A percentile compares a stretch with the other conserved stretches of the same genome.
Evolutionary conservation across 2,113 vertebrate genomes (phyloP).

Genomic region (Hemichromis elongatus): DNA sequence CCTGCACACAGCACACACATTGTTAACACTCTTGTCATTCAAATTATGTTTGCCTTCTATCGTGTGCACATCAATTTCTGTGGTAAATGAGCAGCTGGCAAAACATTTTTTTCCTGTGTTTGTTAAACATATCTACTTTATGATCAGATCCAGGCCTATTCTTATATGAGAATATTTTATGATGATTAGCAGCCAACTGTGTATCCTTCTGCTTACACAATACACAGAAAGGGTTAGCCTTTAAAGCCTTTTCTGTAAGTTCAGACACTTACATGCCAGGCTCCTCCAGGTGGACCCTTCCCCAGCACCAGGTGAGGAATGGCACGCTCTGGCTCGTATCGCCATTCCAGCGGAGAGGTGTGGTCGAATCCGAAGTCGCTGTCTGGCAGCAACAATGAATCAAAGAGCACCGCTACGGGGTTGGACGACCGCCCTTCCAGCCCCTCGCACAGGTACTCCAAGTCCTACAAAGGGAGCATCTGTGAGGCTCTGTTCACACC

Average conservation of each 20-base stretch:
- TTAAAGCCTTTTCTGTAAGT: not conserved
- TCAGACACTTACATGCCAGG: constrained; percentile 74
- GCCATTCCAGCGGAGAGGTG: constrained; percentile 70
- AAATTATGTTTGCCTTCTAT: not conserved
- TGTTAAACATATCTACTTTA: not conserved
- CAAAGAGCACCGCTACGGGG: constrained; percentile 78
- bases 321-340: constrained; percentile 63
- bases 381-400: constrained; percentile 76
- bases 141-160: not conserved
- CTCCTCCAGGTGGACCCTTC: constrained; percentile 75
- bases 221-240: not conserved
- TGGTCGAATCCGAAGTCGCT: constrained; percentile 73
- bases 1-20: constrained; percentile 47
- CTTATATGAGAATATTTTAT: not conserved
- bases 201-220: not conserved
- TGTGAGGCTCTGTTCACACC: not conserved
- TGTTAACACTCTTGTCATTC: not conserved
- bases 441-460: constrained; percentile 79
- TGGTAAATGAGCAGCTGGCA: not conserved
- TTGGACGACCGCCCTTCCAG: constrained; percentile 78
- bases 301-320: constrained; percentile 76
- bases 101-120: not conserved
- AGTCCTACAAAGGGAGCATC: constrained; percentile 51
- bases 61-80: not conserved
- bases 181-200: not conserved